Evolutionary conservation across 2,113 vertebrate genomes (phyloP).

Genomic region (Cebidichthys violaceus): DNA sequence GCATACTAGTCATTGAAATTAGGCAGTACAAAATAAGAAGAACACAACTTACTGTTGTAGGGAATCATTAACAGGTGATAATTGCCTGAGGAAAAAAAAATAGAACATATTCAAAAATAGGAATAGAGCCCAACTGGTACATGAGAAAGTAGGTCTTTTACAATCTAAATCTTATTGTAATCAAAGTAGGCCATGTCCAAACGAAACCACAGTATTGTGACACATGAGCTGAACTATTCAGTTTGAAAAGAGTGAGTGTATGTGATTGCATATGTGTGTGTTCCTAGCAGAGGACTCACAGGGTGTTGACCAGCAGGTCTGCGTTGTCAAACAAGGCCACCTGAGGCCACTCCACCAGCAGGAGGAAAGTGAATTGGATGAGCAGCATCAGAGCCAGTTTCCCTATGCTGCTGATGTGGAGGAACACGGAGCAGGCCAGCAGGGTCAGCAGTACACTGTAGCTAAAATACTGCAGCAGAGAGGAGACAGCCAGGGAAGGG

Average conservation of each 20-base stretch:
- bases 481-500: slow-evolving; percentile 7
- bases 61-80: slow-evolving; percentile 67
- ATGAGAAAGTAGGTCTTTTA: slow-evolving; percentile 45
- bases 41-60: slow-evolving; percentile 60
- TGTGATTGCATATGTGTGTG: neutral
- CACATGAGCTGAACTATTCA: slow-evolving; percentile 17
- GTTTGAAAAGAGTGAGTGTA: slow-evolving; percentile 2
- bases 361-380: slow-evolving; percentile 90
- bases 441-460: slow-evolving; percentile 95
- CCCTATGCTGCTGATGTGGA: slow-evolving; percentile 97
- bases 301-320: slow-evolving; percentile 90
- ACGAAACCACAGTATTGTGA: slow-evolving; percentile 20
- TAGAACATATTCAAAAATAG: slow-evolving; percentile 31
- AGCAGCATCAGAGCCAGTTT: slow-evolving; percentile 93
- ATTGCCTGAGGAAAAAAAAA: slow-evolving; percentile 52
- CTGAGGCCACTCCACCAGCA: slow-evolving; percentile 92
- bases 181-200: slow-evolving; percentile 46
- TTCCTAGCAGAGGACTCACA: slow-evolving; percentile 85
- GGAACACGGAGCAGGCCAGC: slow-evolving; percentile 96
- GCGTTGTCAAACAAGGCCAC: slow-evolving; percentile 93
- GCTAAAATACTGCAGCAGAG: slow-evolving; percentile 89
- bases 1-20: neutral
- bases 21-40: slow-evolving; percentile 10
- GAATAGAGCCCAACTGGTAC: neutral
- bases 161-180: slow-evolving; percentile 7